phyloP scores from a whole-genome alignment of 2,113 vertebrate genomes.

The Potamarius usumacintae region DNA sequence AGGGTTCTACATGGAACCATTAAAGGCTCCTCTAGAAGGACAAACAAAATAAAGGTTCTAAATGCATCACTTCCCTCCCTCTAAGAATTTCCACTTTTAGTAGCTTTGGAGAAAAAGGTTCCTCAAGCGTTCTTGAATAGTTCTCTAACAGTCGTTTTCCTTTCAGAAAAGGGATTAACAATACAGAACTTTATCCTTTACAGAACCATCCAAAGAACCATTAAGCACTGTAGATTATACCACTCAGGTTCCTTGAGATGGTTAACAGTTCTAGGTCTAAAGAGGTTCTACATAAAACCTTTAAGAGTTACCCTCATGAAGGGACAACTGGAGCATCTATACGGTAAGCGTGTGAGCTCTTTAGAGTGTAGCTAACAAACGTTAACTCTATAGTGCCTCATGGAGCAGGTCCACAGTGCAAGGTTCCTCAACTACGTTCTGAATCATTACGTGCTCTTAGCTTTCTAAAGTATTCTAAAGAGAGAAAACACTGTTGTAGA shows the following conservation, averaged over 20 bases:
- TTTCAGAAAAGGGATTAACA: background rate
- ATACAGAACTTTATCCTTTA: background rate
- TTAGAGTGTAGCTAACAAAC: background rate
- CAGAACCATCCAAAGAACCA: background rate
- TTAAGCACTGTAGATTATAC: background rate
- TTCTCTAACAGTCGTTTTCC: background rate
- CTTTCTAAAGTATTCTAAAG: background rate
- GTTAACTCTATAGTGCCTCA: background rate
- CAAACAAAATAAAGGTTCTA: background rate
- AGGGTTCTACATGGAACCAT: background rate
- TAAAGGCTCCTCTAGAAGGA: background rate
- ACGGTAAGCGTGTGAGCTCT: too few relatives aligned
- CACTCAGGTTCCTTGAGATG: background rate
- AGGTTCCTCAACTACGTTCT: background rate
- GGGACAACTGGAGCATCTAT: background rate
- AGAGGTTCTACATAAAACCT: background rate
- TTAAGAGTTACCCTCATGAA: background rate
- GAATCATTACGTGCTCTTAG: background rate
- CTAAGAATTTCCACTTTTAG: background rate
- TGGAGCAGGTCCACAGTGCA: background rate
- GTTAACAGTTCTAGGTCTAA: background rate
- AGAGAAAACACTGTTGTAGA: background rate
- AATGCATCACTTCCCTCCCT: background rate
- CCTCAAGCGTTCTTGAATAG: background rate
- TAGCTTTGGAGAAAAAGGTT: background rate